Evolutionary conservation across 2,888 invertebrate species (phyloP).

Genomic region (Lomographa bimaculata): DNA sequence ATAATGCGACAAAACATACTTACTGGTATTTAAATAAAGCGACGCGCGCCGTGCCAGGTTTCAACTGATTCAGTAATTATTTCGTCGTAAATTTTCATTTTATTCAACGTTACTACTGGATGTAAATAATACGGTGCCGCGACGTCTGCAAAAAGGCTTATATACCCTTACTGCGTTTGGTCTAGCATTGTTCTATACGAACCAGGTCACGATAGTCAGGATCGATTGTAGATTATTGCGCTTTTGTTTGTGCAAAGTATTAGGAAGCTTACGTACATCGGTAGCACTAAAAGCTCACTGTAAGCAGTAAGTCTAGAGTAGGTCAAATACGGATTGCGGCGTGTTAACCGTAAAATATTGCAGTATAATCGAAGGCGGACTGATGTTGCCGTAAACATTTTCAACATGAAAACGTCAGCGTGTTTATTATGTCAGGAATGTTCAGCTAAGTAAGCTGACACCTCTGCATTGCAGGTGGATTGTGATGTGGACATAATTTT

Average conservation of each 20-base stretch:
- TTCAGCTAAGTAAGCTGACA: slow-evolving; percentile 3
- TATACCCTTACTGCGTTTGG: slow-evolving; percentile 8
- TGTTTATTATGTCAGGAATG: slow-evolving; percentile 6
- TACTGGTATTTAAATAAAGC: not conserved
- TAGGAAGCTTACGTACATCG: slow-evolving; percentile 11
- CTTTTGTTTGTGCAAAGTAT: slow-evolving; percentile 19
- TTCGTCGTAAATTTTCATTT: slow-evolving; percentile 8
- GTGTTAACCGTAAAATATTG: too few species aligned
- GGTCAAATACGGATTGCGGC: slow-evolving; percentile 5
- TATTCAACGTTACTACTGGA: not conserved
- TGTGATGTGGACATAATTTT: too few species aligned
- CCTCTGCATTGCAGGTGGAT: slow-evolving; percentile 21
- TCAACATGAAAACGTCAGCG: slow-evolving; percentile 9
- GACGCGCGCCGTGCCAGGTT: slow-evolving; percentile 10
- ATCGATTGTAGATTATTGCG: slow-evolving; percentile 21
- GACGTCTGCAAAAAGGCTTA: slow-evolving; percentile 13
- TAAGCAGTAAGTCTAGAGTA: slow-evolving; percentile 6
- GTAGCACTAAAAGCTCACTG: slow-evolving; percentile 6
- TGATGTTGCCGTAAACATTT: slow-evolving; percentile 1
- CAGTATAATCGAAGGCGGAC: too few species aligned
- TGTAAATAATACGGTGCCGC: slow-evolving; percentile 12
- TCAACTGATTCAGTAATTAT: slow-evolving; percentile 4
- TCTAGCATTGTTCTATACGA: slow-evolving; percentile 5
- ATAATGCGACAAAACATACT: not conserved
- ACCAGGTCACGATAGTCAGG: slow-evolving; percentile 22